Evolutionary conservation across 1,140 invertebrate genomes (phyloP).

Genomic region (Bombus confusus): DNA sequence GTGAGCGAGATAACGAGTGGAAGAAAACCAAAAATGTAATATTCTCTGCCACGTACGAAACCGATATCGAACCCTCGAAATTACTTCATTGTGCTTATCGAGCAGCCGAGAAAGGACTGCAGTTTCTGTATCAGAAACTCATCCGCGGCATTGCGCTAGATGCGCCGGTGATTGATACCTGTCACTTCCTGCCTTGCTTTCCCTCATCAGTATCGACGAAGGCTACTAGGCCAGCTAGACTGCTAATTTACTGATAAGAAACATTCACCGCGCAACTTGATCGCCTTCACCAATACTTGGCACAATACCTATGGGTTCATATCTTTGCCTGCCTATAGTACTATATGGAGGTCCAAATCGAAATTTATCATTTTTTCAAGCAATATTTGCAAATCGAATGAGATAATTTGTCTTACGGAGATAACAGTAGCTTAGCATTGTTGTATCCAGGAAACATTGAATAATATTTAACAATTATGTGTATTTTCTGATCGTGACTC

Average conservation of each 20-base stretch:
- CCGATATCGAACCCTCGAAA: conserved; percentile 13
- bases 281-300: conserved; percentile 43
- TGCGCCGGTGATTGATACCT: conserved; percentile 70
- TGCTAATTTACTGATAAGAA: conserved; percentile 81
- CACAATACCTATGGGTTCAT: conserved; percentile 77
- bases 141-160: conserved; percentile 59
- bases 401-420: no score
- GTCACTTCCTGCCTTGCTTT: conserved; percentile 63
- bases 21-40: conserved; percentile 1
- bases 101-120: not conserved
- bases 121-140: conserved; percentile 64
- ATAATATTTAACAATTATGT: no score
- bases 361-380: conserved; percentile 54
- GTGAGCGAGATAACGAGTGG: not conserved
- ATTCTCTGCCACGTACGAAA: not conserved
- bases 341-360: not conserved
- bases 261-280: conserved; percentile 66
- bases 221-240: conserved; percentile 56
- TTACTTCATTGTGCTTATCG: conserved; percentile 35
- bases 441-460: no score
- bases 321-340: conserved; percentile 59
- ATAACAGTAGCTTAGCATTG: no score
- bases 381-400: not conserved
- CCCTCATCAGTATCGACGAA: conserved; percentile 76
- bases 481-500: no score